These are phyloP conservation scores for Dicranocentrus wangi DNA, from an alignment of 2,888 invertebrate species.

Conservation along the genomic window DNA sequence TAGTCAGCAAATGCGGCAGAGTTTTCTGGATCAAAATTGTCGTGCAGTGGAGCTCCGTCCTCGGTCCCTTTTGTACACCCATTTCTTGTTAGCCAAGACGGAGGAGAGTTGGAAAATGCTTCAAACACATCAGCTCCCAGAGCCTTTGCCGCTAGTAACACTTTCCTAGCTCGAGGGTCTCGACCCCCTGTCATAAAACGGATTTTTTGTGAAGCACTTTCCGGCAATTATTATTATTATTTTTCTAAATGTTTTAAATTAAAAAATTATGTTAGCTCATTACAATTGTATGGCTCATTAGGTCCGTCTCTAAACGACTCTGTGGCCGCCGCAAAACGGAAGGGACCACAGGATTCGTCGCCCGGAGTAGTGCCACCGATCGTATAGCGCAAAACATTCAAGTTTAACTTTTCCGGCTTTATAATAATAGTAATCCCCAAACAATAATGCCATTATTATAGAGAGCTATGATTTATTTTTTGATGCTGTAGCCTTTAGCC, in stretches of 20 bases:
- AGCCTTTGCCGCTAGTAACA: conserved; percentile 64
- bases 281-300: conserved; percentile 61
- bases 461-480: too few relatives aligned
- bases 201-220: background rate
- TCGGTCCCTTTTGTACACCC: conserved; percentile 71
- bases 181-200: conserved; percentile 63
- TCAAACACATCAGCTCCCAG: conserved; percentile 71
- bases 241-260: background rate
- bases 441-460: too few relatives aligned
- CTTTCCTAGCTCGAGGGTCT: conserved; percentile 67
- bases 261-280: background rate
- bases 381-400: conserved; percentile 65
- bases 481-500: too few relatives aligned
- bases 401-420: conserved; percentile 61
- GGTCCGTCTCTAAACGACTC: conserved; percentile 66
- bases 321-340: conserved; percentile 60
- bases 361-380: conserved; percentile 69
- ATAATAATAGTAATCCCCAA: background rate
- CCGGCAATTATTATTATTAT: background rate
- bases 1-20: conserved; percentile 69
- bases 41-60: conserved; percentile 63
- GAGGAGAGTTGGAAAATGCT: conserved; percentile 72
- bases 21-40: conserved; percentile 67
- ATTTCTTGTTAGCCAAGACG: conserved; percentile 70
- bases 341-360: conserved; percentile 58